Percentiles rank a stretch among this genome's conserved stretches.
These are phyloP conservation scores for Romanomermis culicivorax DNA, from an alignment of 2,888 invertebrate species.

Conservation along the genomic window DNA sequence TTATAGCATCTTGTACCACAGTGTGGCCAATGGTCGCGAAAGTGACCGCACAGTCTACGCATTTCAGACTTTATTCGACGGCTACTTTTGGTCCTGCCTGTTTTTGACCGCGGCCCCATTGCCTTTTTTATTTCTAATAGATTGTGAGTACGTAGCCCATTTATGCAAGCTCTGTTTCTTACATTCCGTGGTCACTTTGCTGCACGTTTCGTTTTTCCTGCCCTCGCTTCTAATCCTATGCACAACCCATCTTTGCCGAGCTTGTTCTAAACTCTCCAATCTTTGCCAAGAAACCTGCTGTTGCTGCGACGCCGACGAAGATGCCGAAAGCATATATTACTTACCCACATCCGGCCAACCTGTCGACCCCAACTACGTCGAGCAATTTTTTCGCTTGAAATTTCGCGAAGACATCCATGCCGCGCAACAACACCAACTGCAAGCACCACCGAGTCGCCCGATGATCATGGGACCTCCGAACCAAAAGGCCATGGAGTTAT, in stretches of 20 bases:
- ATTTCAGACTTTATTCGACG: too few relatives aligned
- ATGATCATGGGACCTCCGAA: neutral
- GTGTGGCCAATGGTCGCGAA: too few relatives aligned
- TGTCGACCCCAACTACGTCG: neutral
- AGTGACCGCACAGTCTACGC: too few relatives aligned
- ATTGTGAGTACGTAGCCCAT: slow-evolving; percentile 19
- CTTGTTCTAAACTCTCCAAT: too few relatives aligned
- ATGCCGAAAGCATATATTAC: slow-evolving; percentile 20
- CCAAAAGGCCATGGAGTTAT: neutral
- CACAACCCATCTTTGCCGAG: too few relatives aligned
- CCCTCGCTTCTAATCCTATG: neutral
- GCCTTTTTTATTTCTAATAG: slow-evolving; percentile 14
- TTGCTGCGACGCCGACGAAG: slow-evolving; percentile 18
- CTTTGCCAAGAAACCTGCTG: neutral
- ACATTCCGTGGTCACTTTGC: slow-evolving; percentile 10
- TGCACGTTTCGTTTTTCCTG: slow-evolving; percentile 13
- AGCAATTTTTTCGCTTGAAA: slow-evolving; percentile 5
- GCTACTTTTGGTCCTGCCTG: too few relatives aligned
- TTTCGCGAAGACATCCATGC: slow-evolving; percentile 7
- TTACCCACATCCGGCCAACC: slow-evolving; percentile 15
- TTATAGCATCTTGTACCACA: too few relatives aligned
- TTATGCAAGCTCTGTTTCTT: slow-evolving; percentile 19
- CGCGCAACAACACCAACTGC: neutral
- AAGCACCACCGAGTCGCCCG: neutral
- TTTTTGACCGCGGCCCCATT: too few relatives aligned